Evolutionary conservation across 2,888 invertebrate genomes (phyloP).

Genomic region (Chrysolina americana): DNA sequence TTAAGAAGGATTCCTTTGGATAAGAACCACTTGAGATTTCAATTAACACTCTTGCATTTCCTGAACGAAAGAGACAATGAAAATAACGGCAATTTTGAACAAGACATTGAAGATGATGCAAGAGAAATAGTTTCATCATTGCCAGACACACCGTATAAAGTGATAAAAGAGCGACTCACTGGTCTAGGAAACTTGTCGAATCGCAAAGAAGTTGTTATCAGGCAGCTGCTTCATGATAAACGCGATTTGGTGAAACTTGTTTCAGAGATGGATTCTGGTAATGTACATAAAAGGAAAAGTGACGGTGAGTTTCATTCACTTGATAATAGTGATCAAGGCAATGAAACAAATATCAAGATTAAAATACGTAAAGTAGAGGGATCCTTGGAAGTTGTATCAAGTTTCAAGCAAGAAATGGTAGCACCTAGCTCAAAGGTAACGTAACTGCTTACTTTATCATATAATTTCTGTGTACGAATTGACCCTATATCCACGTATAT

Average conservation of each 20-base stretch:
- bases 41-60: conserved; percentile 43
- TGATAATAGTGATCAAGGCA: not conserved
- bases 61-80: conserved; percentile 31
- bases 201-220: conserved; percentile 47
- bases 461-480: too few species aligned
- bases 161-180: conserved; percentile 38
- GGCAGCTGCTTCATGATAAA: conserved; percentile 34
- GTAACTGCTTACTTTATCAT: not conserved
- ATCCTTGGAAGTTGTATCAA: conserved; percentile 38
- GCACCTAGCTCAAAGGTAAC: not conserved
- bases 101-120: conserved; percentile 44
- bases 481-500: too few species aligned
- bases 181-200: conserved; percentile 41
- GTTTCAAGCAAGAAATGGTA: conserved; percentile 33
- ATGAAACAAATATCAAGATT: conserved; percentile 45
- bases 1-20: conserved; percentile 44
- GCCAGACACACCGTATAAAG: conserved; percentile 38
- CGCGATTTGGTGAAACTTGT: conserved; percentile 29
- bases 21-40: conserved; percentile 40
- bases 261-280: conserved; percentile 26
- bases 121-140: conserved; percentile 42
- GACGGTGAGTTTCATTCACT: not conserved
- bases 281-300: conserved; percentile 31
- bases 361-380: conserved; percentile 44
- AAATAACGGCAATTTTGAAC: conserved; percentile 30